Percentiles rank a stretch among this genome's conserved stretches.
These are phyloP conservation scores for Amphipoea oculea DNA, from an alignment of 2,888 invertebrate genomes.

Conservation along the genomic window DNA sequence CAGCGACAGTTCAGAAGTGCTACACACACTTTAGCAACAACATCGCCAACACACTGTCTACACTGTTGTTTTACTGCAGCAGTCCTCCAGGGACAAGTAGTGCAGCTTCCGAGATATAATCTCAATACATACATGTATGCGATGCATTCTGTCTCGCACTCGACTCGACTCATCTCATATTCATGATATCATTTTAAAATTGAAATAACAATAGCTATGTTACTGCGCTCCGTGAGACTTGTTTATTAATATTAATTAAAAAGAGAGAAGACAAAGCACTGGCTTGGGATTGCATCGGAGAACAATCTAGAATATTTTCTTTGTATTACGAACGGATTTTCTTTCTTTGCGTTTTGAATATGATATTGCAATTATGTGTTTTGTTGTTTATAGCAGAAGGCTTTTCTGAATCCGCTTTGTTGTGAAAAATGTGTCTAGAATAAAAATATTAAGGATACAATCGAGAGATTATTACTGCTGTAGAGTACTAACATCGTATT, in stretches of 20 bases:
- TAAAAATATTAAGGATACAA: not conserved
- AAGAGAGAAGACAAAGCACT: constrained; percentile 32
- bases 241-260: constrained; percentile 54
- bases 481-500: not conserved
- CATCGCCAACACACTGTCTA: not conserved
- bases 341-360: constrained; percentile 27
- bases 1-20: constrained; percentile 18
- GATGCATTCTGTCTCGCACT: constrained; percentile 19
- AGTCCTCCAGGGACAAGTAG: constrained; percentile 12
- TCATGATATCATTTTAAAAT: constrained; percentile 46
- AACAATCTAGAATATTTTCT: constrained; percentile 34
- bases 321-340: constrained; percentile 18
- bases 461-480: not conserved
- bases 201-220: constrained; percentile 31
- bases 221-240: constrained; percentile 18
- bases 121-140: constrained; percentile 31
- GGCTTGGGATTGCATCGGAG: constrained; percentile 31
- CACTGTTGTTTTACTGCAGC: constrained; percentile 22
- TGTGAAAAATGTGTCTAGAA: not conserved
- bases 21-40: not conserved
- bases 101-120: constrained; percentile 30
- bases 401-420: constrained; percentile 6
- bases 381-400: constrained; percentile 9
- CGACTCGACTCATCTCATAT: constrained; percentile 27
- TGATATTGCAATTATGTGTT: constrained; percentile 15